These are phyloP conservation scores for Nemapogon koenigi DNA, from an alignment of 2,888 invertebrate genomes.

Conservation along the genomic window DNA sequence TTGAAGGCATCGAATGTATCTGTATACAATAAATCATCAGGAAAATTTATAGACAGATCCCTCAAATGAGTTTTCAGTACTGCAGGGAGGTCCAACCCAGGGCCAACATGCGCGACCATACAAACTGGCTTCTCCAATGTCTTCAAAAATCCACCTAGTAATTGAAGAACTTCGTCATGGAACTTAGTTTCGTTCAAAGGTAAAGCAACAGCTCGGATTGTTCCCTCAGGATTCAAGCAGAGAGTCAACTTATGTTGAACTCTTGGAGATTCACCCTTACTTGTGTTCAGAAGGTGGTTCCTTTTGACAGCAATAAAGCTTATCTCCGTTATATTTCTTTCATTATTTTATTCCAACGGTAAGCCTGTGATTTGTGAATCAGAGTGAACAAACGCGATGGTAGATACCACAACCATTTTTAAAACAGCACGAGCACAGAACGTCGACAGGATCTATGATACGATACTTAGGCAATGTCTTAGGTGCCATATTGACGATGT, in stretches of 20 bases:
- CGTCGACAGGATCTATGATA: no score
- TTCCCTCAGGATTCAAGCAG: constrained; percentile 39
- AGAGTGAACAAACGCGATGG: constrained; percentile 66
- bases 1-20: no score
- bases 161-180: background rate
- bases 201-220: background rate
- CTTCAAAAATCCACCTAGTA: background rate
- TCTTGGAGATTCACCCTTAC: constrained; percentile 17
- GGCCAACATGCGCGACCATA: background rate
- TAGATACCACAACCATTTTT: no score
- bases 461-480: no score
- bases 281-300: constrained; percentile 33
- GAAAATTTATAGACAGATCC: background rate
- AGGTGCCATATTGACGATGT: no score
- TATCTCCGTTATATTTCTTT: constrained; percentile 65
- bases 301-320: constrained; percentile 43
- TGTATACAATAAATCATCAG: background rate
- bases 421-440: no score
- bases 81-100: background rate
- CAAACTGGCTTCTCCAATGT: background rate
- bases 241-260: constrained; percentile 54
- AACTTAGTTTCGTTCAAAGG: background rate
- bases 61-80: background rate
- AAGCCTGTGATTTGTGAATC: constrained; percentile 69
- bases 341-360: constrained; percentile 34